These are phyloP conservation scores for Scrobipalpa atriplicella DNA, from an alignment of 2,888 invertebrate genomes.

Conservation along the genomic window DNA sequence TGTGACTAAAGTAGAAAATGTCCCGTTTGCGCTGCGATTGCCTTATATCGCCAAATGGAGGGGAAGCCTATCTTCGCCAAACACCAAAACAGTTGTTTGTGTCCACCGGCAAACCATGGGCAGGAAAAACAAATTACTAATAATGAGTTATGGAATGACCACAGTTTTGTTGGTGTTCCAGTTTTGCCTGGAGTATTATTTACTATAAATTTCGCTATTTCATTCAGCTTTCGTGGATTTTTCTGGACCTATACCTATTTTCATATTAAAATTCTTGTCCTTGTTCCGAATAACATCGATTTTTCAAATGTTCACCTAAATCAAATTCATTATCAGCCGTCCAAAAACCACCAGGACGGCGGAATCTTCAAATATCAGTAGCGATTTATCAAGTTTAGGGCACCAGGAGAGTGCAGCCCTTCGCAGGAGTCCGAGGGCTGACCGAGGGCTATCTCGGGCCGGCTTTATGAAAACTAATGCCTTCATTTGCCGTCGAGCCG, in stretches of 20 bases:
- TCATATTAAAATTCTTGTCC: too few species aligned
- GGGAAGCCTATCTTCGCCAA: neutral
- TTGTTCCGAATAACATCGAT: too few species aligned
- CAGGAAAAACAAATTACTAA: conserved; percentile 46
- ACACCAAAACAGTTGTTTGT: conserved; percentile 32
- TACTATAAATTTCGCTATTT: conserved; percentile 18
- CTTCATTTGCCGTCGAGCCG: conserved; percentile 75
- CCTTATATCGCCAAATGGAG: neutral
- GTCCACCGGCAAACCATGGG: conserved; percentile 37
- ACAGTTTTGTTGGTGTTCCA: conserved; percentile 27
- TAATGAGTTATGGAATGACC: conserved; percentile 43
- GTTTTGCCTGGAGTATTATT: conserved; percentile 22
- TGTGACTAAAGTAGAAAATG: neutral
- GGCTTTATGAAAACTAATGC: conserved; percentile 82
- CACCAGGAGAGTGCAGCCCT: conserved; percentile 59
- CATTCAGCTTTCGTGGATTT: neutral
- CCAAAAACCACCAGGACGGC: conserved; percentile 25
- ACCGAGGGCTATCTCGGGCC: conserved; percentile 66
- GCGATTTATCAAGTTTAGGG: conserved; percentile 59
- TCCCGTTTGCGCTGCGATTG: too few species aligned
- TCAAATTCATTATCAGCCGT: conserved; percentile 22
- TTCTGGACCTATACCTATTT: neutral
- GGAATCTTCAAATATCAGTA: conserved; percentile 52
- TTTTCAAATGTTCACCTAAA: conserved; percentile 8
- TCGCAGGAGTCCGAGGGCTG: conserved; percentile 48